A percentile compares a stretch with the other conserved stretches of the same genome.
Conservation (phyloP, 1,140 invertebrate species). For the Temnothorax nylanderi region DNA sequence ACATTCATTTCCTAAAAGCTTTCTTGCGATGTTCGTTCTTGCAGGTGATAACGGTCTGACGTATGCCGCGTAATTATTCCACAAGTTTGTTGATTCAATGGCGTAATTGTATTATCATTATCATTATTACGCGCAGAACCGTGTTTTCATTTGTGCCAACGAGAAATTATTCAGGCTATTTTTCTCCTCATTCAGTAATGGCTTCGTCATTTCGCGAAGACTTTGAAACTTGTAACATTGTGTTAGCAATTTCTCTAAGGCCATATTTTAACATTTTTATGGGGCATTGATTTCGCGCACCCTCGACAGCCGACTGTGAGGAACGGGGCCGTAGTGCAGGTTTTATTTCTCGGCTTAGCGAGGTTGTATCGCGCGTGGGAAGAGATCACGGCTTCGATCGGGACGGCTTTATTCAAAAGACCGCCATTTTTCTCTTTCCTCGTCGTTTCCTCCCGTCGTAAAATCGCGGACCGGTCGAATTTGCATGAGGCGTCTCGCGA, state of each 20-base stretch:
- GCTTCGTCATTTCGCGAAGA: background rate
- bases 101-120: slow-evolving; percentile 27
- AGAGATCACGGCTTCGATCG: slow-evolving; percentile 55
- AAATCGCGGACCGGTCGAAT: slow-evolving; percentile 61
- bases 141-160: background rate
- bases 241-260: slow-evolving; percentile 16
- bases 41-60: slow-evolving; percentile 4
- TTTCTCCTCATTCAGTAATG: background rate
- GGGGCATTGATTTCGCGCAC: slow-evolving; percentile 47
- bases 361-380: slow-evolving; percentile 41
- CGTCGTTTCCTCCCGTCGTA: background rate
- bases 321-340: slow-evolving; percentile 62
- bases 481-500: slow-evolving; percentile 71
- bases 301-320: background rate
- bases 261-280: slow-evolving; percentile 39
- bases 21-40: slow-evolving; percentile 34
- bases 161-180: background rate
- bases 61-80: slow-evolving; percentile 25
- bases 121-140: background rate
- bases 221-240: background rate
- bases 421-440: slow-evolving; percentile 53
- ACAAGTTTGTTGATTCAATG: slow-evolving; percentile 12
- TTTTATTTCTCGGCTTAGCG: slow-evolving; percentile 76
- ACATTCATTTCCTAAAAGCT: slow-evolving; percentile 50
- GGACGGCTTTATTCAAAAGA: slow-evolving; percentile 62